A percentile compares a stretch with the other conserved stretches of the same genome.
These are phyloP conservation scores for Pheucticus melanocephalus DNA, from an alignment of 2,113 vertebrate species.

Conservation along the genomic window DNA sequence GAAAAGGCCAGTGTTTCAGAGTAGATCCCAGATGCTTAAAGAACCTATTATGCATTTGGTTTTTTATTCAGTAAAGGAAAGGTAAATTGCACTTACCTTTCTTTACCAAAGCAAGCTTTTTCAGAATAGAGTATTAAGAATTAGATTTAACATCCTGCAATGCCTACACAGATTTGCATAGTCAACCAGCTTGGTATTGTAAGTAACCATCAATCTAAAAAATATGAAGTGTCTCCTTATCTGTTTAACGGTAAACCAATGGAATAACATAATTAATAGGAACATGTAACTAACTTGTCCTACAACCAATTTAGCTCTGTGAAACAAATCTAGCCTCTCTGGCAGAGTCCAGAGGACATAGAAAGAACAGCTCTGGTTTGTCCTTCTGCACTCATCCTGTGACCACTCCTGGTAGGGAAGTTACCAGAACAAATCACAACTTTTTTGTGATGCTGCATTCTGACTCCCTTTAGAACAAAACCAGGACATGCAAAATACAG, in stretches of 20 bases:
- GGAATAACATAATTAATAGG: background rate
- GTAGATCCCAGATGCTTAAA: background rate
- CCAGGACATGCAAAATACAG: background rate
- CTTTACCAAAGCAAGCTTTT: conserved; percentile 51
- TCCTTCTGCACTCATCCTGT: background rate
- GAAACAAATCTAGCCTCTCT: background rate
- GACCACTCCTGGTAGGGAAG: background rate
- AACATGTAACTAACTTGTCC: background rate
- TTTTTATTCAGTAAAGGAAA: conserved; percentile 30
- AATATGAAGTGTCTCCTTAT: background rate
- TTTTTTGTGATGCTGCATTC: background rate
- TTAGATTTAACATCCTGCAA: conserved; percentile 11
- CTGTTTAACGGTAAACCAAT: background rate
- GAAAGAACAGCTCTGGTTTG: background rate
- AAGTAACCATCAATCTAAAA: background rate
- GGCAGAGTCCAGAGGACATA: background rate
- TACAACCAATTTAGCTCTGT: background rate
- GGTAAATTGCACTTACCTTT: conserved; percentile 35
- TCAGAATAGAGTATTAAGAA: conserved; percentile 40
- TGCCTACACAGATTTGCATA: background rate
- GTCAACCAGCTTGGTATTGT: background rate
- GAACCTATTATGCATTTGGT: background rate
- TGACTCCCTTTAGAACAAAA: background rate
- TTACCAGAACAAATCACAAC: background rate
- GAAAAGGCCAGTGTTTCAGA: background rate